A percentile compares a stretch with the other conserved stretches of the same genome.
Evolutionary conservation across 2,113 vertebrate species (phyloP).

Genomic region (Otus sunia): DNA sequence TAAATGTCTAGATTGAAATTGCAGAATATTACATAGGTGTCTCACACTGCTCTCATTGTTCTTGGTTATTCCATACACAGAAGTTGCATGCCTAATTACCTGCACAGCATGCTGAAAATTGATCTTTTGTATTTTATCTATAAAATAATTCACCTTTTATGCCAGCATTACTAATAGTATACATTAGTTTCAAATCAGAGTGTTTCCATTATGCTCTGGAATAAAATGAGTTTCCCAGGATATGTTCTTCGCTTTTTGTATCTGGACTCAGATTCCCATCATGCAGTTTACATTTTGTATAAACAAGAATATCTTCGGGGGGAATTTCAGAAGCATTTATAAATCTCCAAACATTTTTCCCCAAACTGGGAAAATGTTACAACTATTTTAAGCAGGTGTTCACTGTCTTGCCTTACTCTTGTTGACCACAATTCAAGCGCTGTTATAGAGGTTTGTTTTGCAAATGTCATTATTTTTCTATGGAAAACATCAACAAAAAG

Average conservation of each 20-base stretch:
- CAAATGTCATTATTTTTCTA: neutral
- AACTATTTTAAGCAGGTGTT: neutral
- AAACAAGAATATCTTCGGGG: neutral
- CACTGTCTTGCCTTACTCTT: neutral
- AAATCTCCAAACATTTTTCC: neutral
- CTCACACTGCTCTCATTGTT: neutral
- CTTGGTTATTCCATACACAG: neutral
- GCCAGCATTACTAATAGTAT: constrained; percentile 47
- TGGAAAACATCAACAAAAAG: neutral
- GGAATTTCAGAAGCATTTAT: neutral
- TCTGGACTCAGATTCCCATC: neutral
- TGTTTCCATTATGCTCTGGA: neutral
- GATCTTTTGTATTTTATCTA: constrained; percentile 45
- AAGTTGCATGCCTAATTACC: constrained; percentile 40
- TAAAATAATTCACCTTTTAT: constrained; percentile 49
- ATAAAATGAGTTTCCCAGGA: neutral
- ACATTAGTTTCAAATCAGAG: constrained; percentile 26
- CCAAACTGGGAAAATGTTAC: rapidly evolving
- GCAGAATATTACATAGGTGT: neutral
- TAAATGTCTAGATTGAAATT: constrained; percentile 11
- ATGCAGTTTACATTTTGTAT: neutral
- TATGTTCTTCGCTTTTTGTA: neutral
- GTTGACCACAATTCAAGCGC: neutral
- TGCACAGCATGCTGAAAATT: constrained; percentile 50
- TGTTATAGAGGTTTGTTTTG: rapidly evolving